These are phyloP conservation scores for Amphiprion percula DNA, from an alignment of 2,113 vertebrate species.

Conservation along the genomic window DNA sequence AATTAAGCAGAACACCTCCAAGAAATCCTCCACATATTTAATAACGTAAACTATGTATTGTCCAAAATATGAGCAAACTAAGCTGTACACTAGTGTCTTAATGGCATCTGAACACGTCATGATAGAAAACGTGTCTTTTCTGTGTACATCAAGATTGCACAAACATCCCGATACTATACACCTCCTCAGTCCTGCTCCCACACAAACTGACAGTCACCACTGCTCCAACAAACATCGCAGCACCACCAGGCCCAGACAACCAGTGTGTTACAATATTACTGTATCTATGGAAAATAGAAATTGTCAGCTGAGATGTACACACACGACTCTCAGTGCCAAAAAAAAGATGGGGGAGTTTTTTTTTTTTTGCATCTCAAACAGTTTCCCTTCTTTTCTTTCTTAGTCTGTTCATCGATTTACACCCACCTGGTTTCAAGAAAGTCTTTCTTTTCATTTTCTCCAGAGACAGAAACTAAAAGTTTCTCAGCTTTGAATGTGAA, in stretches of 20 bases:
- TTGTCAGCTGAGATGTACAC: conserved; percentile 39
- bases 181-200: conserved; percentile 28
- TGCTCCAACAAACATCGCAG: conserved; percentile 16
- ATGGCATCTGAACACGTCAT: conserved; percentile 42
- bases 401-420: not conserved
- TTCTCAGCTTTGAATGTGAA: conserved; percentile 36
- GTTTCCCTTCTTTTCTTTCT: not conserved
- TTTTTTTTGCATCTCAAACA: not conserved
- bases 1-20: conserved; percentile 56
- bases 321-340: conserved; percentile 9
- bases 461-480: conserved; percentile 16
- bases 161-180: conserved; percentile 62
- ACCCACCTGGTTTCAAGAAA: conserved; percentile 14
- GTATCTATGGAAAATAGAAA: conserved; percentile 12
- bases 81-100: conserved; percentile 83
- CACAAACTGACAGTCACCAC: conserved; percentile 36
- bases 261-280: not conserved
- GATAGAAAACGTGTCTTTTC: conserved; percentile 56
- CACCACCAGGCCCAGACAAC: not conserved
- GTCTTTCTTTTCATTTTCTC: conserved; percentile 17
- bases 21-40: conserved; percentile 53
- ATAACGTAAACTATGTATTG: conserved; percentile 74
- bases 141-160: conserved; percentile 70
- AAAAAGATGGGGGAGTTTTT: no score
- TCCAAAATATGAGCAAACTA: conserved; percentile 60